These are phyloP conservation scores for Aquatica leii DNA, from an alignment of 2,888 invertebrate genomes.

Conservation along the genomic window DNA sequence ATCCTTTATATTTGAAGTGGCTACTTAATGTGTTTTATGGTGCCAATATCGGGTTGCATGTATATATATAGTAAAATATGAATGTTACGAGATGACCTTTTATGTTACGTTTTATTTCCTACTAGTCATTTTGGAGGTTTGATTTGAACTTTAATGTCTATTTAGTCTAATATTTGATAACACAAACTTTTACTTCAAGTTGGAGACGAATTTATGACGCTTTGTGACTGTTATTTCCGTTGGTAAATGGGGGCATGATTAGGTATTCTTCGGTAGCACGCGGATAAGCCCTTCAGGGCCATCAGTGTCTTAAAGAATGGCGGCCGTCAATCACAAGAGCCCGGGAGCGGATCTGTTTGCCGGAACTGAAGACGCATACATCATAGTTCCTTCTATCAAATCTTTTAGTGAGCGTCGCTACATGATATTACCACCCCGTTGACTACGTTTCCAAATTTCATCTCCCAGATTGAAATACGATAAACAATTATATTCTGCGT, in stretches of 20 bases:
- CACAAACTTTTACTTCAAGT: background rate
- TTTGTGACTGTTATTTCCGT: slow-evolving; percentile 12
- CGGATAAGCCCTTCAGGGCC: slow-evolving; percentile 34
- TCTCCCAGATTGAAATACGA: slow-evolving; percentile 40
- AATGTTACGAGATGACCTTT: slow-evolving; percentile 41
- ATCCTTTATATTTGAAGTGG: slow-evolving; percentile 59
- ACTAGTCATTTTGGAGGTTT: slow-evolving; percentile 34
- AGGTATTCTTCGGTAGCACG: slow-evolving; percentile 32
- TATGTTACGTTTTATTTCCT: slow-evolving; percentile 36
- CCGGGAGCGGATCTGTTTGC: slow-evolving; percentile 34
- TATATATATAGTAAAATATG: slow-evolving; percentile 53
- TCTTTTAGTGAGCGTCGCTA: slow-evolving; percentile 24
- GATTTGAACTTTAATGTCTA: slow-evolving; percentile 32
- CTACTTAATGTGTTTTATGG: slow-evolving; percentile 58
- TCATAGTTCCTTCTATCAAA: slow-evolving; percentile 35
- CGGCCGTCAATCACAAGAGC: slow-evolving; percentile 41
- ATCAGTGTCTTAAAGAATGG: slow-evolving; percentile 39
- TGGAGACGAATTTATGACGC: slow-evolving; percentile 2
- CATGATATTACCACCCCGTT: slow-evolving; percentile 28
- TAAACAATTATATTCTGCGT: slow-evolving; percentile 49
- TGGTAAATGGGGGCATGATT: slow-evolving; percentile 30
- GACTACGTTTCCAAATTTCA: slow-evolving; percentile 23
- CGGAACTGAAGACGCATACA: slow-evolving; percentile 33
- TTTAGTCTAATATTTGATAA: slow-evolving; percentile 15
- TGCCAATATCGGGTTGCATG: slow-evolving; percentile 55